A percentile compares a stretch with the other conserved stretches of the same genome.
Evolutionary conservation across 1,140 invertebrate genomes (phyloP).

Genomic region (Probaryconus sp.): DNA sequence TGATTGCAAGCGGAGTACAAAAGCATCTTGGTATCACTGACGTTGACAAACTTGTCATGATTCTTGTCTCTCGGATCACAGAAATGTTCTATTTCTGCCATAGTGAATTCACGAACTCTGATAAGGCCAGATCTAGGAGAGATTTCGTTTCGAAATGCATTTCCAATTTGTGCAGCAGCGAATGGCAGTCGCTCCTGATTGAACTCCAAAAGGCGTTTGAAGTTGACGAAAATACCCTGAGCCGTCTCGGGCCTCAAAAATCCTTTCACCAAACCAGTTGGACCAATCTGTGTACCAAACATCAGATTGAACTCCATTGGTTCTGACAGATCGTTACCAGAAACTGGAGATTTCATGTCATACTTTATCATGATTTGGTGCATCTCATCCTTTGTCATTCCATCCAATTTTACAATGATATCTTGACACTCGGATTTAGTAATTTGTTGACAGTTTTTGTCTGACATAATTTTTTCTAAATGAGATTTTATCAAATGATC

Average conservation of each 20-base stretch:
- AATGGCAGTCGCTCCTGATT: constrained; percentile 98
- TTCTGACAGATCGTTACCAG: constrained; percentile 95
- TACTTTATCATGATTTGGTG: constrained; percentile 88
- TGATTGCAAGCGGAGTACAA: constrained; percentile 98
- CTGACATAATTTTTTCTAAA: constrained; percentile 91
- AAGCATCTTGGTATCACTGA: constrained; percentile 86
- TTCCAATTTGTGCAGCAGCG: constrained; percentile 98
- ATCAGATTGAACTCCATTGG: constrained; percentile 99
- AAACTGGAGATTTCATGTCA: constrained; percentile 96
- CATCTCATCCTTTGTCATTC: constrained; percentile 94
- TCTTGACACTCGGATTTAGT: constrained; percentile 87
- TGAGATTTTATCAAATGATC: constrained; percentile 99
- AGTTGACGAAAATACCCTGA: constrained; percentile 99
- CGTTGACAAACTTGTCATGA: constrained; percentile 92
- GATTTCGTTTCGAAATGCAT: constrained; percentile 99
- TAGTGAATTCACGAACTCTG: constrained; percentile 98
- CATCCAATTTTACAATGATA: constrained; percentile 91
- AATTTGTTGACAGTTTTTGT: constrained; percentile 90
- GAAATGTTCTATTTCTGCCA: constrained; percentile 99
- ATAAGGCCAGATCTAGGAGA: constrained; percentile 98
- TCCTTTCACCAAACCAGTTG: constrained; percentile 95
- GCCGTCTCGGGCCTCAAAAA: constrained; percentile 98
- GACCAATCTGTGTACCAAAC: constrained; percentile 98
- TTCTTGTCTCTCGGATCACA: constrained; percentile 94
- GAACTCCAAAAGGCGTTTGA: constrained; percentile 97